phyloP scores from a whole-genome alignment of 1,140 invertebrate species.

The Drosophila sturtevanti region DNA sequence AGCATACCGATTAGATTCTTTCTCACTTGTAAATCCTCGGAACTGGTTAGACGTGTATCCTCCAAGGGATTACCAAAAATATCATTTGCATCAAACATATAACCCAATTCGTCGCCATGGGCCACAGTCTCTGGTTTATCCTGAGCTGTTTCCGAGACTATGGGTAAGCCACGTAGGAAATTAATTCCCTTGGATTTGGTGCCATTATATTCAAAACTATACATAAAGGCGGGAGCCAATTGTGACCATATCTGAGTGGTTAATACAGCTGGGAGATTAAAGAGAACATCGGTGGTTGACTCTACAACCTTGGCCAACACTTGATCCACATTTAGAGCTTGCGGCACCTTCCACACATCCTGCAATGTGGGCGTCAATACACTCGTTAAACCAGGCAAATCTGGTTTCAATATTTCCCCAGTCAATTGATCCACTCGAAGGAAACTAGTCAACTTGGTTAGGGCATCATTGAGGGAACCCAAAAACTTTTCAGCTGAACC shows the following conservation, averaged over 20 bases:
- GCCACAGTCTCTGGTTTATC: slow-evolving; percentile 82
- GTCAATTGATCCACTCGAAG: slow-evolving; percentile 70
- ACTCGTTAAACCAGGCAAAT: slow-evolving; percentile 57
- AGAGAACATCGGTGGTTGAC: slow-evolving; percentile 86
- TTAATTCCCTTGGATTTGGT: slow-evolving; percentile 85
- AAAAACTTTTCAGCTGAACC: slow-evolving; percentile 72
- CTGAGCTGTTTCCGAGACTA: slow-evolving; percentile 82
- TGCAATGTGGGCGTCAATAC: slow-evolving; percentile 65
- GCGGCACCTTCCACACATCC: slow-evolving; percentile 72
- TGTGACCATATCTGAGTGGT: slow-evolving; percentile 87
- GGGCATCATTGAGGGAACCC: slow-evolving; percentile 52
- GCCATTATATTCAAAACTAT: slow-evolving; percentile 88
- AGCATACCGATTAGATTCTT: slow-evolving; percentile 87
- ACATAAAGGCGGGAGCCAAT: slow-evolving; percentile 86
- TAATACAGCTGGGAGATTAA: slow-evolving; percentile 89
- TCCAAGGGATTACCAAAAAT: slow-evolving; percentile 84
- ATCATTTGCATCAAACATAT: slow-evolving; percentile 86
- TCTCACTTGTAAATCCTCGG: slow-evolving; percentile 85
- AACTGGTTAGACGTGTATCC: slow-evolving; percentile 76
- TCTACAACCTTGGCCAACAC: slow-evolving; percentile 81
- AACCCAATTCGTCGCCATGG: slow-evolving; percentile 88
- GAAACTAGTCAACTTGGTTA: slow-evolving; percentile 60
- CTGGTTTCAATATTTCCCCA: slow-evolving; percentile 66
- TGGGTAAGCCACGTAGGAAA: slow-evolving; percentile 86
- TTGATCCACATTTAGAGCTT: slow-evolving; percentile 63